Percentiles rank a stretch among this genome's conserved stretches.
Conservation (phyloP, 2,797 vertebrate genomes). For the Distichodus sexfasciatus region DNA sequence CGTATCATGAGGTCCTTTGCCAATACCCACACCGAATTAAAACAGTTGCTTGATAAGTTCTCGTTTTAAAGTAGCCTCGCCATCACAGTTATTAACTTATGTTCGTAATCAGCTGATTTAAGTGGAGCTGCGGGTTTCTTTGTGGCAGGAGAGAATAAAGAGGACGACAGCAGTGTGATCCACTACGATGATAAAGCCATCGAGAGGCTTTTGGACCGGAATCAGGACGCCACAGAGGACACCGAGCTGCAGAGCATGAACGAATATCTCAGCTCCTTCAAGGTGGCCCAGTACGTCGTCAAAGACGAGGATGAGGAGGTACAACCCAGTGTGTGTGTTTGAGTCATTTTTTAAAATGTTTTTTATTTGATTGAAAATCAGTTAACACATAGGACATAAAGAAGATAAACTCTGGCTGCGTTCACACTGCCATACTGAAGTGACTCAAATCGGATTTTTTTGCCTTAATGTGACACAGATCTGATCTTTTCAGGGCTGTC, state of each 20-base stretch:
- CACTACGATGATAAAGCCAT: slow-evolving; percentile 98
- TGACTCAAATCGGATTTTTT: too few species aligned
- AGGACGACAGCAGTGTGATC: slow-evolving; percentile 96
- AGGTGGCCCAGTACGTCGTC: slow-evolving; percentile 98
- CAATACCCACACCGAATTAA: too few species aligned
- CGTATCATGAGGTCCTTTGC: too few species aligned
- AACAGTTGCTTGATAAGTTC: too few species aligned
- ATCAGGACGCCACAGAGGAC: slow-evolving; percentile 93
- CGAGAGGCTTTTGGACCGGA: slow-evolving; percentile 88
- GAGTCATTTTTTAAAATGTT: too few species aligned
- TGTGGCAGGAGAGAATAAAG: slow-evolving; percentile 87
- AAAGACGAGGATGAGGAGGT: slow-evolving; percentile 98
- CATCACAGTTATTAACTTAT: too few species aligned
- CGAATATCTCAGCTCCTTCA: slow-evolving; percentile 98
- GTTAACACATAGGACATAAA: too few species aligned
- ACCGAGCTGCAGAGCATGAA: slow-evolving; percentile 99
- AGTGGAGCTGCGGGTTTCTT: neutral
- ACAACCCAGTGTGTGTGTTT: slow-evolving; percentile 9
- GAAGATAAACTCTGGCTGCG: too few species aligned
- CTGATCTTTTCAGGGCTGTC: too few species aligned
- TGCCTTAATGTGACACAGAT: too few species aligned
- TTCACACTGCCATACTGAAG: too few species aligned
- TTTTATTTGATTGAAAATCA: slow-evolving; percentile 1
- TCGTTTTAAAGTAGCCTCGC: too few species aligned
- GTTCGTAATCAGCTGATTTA: neutral